Percentiles rank a stretch among this genome's conserved stretches.
phyloP scores from a whole-genome alignment of 2,797 vertebrate genomes.

The Acanthurus leucopareius region DNA sequence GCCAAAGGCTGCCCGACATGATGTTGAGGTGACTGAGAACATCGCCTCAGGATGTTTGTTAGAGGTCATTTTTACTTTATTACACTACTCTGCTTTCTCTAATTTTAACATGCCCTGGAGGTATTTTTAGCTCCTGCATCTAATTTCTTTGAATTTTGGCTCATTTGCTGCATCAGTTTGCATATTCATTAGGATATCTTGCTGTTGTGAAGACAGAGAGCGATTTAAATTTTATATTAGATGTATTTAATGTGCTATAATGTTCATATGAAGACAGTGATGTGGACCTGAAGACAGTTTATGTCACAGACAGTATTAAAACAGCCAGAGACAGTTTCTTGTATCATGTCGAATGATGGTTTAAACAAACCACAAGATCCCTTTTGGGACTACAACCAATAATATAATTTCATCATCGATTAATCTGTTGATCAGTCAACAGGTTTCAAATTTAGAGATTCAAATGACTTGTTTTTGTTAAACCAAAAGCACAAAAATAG shows the following conservation, averaged over 20 bases:
- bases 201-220: no score
- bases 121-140: neutral
- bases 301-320: no score
- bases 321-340: no score
- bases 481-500: neutral
- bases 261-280: neutral
- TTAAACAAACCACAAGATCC: neutral
- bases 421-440: no score
- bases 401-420: neutral
- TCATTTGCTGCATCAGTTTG: neutral
- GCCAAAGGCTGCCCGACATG: conserved; percentile 17
- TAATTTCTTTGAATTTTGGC: neutral
- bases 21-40: conserved; percentile 35
- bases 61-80: conserved; percentile 24
- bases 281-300: neutral
- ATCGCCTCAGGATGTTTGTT: conserved; percentile 8
- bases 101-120: neutral
- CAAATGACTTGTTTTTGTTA: no score
- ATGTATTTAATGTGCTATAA: neutral
- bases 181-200: neutral
- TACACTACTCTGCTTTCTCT: neutral
- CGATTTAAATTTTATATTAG: neutral
- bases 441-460: neutral
- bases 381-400: neutral
- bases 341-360: neutral